Evolutionary conservation across 2,888 invertebrate species (phyloP).

Genomic region (Platycheirus rosarum): DNA sequence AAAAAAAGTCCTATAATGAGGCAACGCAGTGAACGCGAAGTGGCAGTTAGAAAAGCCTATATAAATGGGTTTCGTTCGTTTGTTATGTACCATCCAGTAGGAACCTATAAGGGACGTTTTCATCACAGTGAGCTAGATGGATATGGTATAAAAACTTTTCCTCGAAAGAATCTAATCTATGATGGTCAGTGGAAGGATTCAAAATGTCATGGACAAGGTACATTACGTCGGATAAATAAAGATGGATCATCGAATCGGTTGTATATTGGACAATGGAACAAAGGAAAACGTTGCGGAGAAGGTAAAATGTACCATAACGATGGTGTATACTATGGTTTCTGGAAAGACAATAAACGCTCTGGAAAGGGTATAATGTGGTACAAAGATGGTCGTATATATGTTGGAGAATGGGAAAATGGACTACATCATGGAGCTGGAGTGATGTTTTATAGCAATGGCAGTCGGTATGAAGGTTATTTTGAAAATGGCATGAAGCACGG

Average conservation of each 20-base stretch:
- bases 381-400: slow-evolving; percentile 78
- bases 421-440: slow-evolving; percentile 80
- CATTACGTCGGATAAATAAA: slow-evolving; percentile 77
- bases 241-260: slow-evolving; percentile 77
- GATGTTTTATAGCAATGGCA: slow-evolving; percentile 79
- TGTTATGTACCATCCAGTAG: slow-evolving; percentile 59
- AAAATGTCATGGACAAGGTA: slow-evolving; percentile 79
- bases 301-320: slow-evolving; percentile 80
- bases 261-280: slow-evolving; percentile 79
- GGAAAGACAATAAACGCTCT: slow-evolving; percentile 78
- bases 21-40: slow-evolving; percentile 30
- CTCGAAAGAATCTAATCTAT: slow-evolving; percentile 77
- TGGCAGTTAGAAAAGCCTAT: slow-evolving; percentile 38
- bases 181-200: slow-evolving; percentile 79
- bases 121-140: slow-evolving; percentile 77
- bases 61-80: slow-evolving; percentile 60
- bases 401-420: slow-evolving; percentile 81
- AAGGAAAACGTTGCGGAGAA: slow-evolving; percentile 79
- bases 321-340: slow-evolving; percentile 80
- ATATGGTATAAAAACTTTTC: slow-evolving; percentile 77
- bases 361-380: slow-evolving; percentile 81
- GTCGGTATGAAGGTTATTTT: slow-evolving; percentile 81
- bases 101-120: slow-evolving; percentile 79
- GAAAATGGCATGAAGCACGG: slow-evolving; percentile 80
- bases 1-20: slow-evolving; percentile 37